Evolutionary conservation across 2,113 vertebrate genomes (phyloP).

Genomic region (Rynchops niger): DNA sequence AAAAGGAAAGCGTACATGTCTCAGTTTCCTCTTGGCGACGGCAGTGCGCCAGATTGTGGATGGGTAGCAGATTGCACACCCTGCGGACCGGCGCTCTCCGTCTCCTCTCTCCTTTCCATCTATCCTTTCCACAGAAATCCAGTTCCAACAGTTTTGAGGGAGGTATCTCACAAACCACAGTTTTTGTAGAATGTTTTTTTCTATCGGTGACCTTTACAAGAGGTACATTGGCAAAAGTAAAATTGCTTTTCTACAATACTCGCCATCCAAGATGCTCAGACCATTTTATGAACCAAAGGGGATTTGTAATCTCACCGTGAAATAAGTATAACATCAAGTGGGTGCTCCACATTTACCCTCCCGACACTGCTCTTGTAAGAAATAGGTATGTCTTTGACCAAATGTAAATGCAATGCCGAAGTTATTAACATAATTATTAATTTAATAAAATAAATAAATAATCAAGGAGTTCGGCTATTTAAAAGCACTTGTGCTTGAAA

Average conservation of each 20-base stretch:
- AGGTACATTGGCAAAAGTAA: neutral
- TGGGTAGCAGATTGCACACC: neutral
- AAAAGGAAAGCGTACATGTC: neutral
- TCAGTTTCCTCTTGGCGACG: neutral
- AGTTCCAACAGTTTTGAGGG: neutral
- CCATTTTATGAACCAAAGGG: neutral
- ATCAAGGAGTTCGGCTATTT: neutral
- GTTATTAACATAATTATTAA: neutral
- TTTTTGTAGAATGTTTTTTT: neutral
- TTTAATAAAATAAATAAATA: constrained; percentile 28
- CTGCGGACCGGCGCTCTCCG: neutral
- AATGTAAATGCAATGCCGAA: neutral
- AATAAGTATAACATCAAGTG: neutral
- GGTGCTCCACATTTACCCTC: neutral
- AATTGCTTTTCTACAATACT: neutral
- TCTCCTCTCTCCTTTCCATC: neutral
- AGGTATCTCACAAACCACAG: neutral
- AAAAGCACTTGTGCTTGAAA: constrained; percentile 24
- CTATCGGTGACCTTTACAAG: neutral
- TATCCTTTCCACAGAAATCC: neutral
- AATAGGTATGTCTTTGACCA: neutral
- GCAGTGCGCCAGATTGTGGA: neutral
- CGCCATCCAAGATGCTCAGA: neutral
- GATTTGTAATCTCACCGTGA: neutral
- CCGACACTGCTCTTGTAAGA: neutral